Conservation (phyloP, 2,113 vertebrate species). For the Amia ocellicauda region DNA sequence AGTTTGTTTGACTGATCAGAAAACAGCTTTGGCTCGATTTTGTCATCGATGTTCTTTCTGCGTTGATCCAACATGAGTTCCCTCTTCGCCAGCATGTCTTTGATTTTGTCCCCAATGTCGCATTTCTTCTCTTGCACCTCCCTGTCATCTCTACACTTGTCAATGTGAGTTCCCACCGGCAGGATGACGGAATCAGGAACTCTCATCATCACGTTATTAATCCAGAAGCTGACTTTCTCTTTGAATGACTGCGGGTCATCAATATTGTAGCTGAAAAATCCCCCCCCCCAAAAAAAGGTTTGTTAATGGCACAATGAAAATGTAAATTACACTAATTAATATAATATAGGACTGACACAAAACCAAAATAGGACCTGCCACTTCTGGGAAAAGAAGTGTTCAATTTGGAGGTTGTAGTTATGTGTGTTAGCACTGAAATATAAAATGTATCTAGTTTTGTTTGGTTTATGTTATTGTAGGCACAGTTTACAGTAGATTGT, state of each 20-base stretch:
- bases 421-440: too few relatives aligned
- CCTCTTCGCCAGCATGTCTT: constrained; percentile 41
- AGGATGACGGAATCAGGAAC: constrained; percentile 59
- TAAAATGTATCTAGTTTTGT: too few relatives aligned
- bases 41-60: constrained; percentile 43
- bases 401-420: too few relatives aligned
- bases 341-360: too few relatives aligned
- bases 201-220: constrained; percentile 59
- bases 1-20: constrained; percentile 53
- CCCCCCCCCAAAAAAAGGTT: too few relatives aligned
- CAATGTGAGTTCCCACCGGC: constrained; percentile 55
- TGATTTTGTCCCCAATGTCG: constrained; percentile 44
- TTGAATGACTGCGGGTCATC: constrained; percentile 39
- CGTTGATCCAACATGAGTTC: constrained; percentile 42
- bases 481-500: too few relatives aligned
- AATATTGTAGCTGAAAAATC: constrained; percentile 50
- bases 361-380: too few relatives aligned
- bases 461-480: too few relatives aligned
- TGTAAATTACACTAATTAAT: too few relatives aligned
- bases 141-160: constrained; percentile 41
- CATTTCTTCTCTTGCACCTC: constrained; percentile 51
- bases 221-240: constrained; percentile 61
- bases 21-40: constrained; percentile 37
- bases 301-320: too few relatives aligned
- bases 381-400: too few relatives aligned